A percentile compares a stretch with the other conserved stretches of the same genome.
Conservation (phyloP, 2,888 invertebrate species). For the Lysandra coridon region DNA sequence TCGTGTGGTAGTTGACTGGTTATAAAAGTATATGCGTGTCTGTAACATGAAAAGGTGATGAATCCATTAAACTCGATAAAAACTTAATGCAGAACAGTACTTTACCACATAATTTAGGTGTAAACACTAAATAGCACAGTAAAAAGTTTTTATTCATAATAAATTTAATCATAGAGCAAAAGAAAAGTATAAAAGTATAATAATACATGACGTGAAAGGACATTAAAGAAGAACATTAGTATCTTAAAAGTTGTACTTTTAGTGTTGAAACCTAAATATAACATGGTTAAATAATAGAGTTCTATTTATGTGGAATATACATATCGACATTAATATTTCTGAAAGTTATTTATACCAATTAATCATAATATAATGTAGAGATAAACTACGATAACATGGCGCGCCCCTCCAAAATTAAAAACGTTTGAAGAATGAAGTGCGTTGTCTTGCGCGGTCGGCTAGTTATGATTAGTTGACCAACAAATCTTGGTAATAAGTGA, state of each 20-base stretch:
- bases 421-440: too few relatives aligned
- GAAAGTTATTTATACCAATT: too few relatives aligned
- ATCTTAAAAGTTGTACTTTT: not conserved
- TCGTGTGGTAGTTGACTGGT: not conserved
- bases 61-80: not conserved
- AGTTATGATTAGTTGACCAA: too few relatives aligned
- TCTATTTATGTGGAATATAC: not conserved
- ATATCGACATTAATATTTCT: too few relatives aligned
- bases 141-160: too few relatives aligned
- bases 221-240: not conserved
- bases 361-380: not conserved
- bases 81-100: not conserved
- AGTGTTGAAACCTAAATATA: too few relatives aligned
- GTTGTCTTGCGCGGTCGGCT: too few relatives aligned
- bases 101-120: not conserved
- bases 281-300: too few relatives aligned
- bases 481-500: too few relatives aligned
- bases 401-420: too few relatives aligned
- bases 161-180: not conserved
- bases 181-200: not conserved
- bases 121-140: too few relatives aligned
- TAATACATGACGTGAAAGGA: not conserved
- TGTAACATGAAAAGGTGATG: not conserved
- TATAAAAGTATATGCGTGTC: not conserved
- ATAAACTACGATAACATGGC: too few relatives aligned